Base-by-base conservation (phyloP, 64 coral and sea anemone genomes). In the Dendrophyllia cribrosa region DNA sequence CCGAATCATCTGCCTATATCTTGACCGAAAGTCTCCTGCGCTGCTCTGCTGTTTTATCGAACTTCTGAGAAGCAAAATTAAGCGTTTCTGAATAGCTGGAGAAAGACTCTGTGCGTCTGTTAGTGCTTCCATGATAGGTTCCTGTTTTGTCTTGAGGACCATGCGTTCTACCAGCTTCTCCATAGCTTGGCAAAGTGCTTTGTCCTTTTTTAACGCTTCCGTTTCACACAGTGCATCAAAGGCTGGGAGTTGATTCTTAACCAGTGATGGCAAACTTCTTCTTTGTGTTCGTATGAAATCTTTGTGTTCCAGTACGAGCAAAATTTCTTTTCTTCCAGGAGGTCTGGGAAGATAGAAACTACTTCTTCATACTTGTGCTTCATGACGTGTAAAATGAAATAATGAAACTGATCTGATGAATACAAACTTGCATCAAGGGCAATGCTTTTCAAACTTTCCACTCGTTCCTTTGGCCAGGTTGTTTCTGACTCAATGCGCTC, bases 1-100 rank as follows among this genome's bases (percentile, higher is more conserved):
- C 6, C 17, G 80, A 23, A 83, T 49, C 80, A 83, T 83, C 10
- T 83, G 43, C 62, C 19, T 66, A 17, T 22, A 83, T 68, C 12
- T 83, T 24, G 80, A 83, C 1, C 80, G 80, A 51, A 3, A n/a
- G 19, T 83, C 62, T 51, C 80, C 80, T n/a, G 20, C 13, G 17
- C 80, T 19, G 66, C 60, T 67, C 44, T 23, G 44, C 7, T 66
- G 60, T 51, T 83, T 83, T 66, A 83, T 15, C 11, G 34, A 13
- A n/a, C 9, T 66, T 83, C 45, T 83, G 19, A 83, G 44, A 20
- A 83, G 61, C 7, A 3, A 2, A 11, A 4, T 3, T 7, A 83
- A 60, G 44, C 62, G 59, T 7, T 65, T 0, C 7, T 51, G 34
- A 19, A 83, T 22, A 7, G 58, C 6, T 20, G 58, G 78, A 5